Percentiles rank a stretch among this genome's conserved stretches.
phyloP scores from a whole-genome alignment of 2,888 invertebrate genomes.

The Drosophila falleni region DNA sequence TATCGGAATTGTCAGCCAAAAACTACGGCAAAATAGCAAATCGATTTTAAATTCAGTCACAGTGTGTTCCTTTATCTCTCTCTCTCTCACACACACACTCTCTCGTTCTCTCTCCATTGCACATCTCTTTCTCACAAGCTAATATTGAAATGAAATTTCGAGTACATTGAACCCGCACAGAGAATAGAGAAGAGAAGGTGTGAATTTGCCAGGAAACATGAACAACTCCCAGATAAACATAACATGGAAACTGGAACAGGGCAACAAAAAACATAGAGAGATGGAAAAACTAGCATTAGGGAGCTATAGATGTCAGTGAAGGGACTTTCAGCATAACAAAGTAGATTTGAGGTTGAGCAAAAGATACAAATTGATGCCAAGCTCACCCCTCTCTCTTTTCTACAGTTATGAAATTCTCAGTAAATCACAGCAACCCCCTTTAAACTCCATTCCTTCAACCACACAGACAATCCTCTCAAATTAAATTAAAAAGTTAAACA shows the following conservation, averaged over 20 bases:
- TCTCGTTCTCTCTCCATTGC: not conserved
- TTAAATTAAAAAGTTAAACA: conserved; percentile 71
- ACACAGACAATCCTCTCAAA: conserved; percentile 40
- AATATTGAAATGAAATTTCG: conserved; percentile 69
- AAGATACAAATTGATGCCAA: conserved; percentile 12
- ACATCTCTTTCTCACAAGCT: conserved; percentile 31
- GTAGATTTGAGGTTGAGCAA: conserved; percentile 15
- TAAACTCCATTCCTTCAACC: not conserved
- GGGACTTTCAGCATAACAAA: conserved; percentile 35
- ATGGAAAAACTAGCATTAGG: conserved; percentile 18
- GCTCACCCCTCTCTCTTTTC: not conserved
- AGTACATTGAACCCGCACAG: conserved; percentile 64
- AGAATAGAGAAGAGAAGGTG: conserved; percentile 44
- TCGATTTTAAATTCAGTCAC: conserved; percentile 62
- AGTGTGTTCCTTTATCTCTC: not conserved
- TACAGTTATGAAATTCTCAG: conserved; percentile 5
- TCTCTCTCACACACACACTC: conserved; percentile 2
- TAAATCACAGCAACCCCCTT: conserved; percentile 30
- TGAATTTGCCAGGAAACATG: conserved; percentile 57
- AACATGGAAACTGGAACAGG: conserved; percentile 54
- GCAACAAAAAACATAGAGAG: conserved; percentile 7
- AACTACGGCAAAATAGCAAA: conserved; percentile 53
- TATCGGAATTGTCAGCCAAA: conserved; percentile 41
- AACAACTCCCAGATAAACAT: conserved; percentile 59
- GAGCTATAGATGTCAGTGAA: conserved; percentile 49